phyloP scores from a whole-genome alignment of 1,140 invertebrate genomes.

The Conopomorpha cramerella region DNA sequence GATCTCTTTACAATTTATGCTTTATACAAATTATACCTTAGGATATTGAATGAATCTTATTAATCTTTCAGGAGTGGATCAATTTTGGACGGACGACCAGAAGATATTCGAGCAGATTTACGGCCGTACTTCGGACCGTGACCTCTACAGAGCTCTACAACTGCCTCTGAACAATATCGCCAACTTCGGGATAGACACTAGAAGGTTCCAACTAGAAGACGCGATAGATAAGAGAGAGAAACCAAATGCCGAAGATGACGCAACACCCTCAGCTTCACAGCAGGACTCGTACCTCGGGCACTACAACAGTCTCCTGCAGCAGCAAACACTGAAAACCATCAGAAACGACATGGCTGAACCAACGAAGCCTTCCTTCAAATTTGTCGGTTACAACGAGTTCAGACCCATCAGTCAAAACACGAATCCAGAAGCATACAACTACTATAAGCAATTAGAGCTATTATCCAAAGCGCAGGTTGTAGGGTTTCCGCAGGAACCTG shows the following conservation, averaged over 20 bases:
- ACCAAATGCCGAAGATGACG: conserved; percentile 10
- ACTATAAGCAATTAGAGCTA: conserved; percentile 31
- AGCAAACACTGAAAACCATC: conserved; percentile 6
- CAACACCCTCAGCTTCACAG: conserved; percentile 7
- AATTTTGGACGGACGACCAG: conserved; percentile 42
- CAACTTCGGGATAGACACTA: conserved; percentile 11
- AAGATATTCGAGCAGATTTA: conserved; percentile 40
- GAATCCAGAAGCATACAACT: conserved; percentile 34
- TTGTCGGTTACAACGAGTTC: conserved; percentile 25
- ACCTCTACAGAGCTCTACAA: conserved; percentile 28
- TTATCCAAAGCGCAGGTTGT: conserved; percentile 13
- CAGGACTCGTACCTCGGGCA: conserved; percentile 11
- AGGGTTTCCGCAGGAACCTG: conserved; percentile 10
- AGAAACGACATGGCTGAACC: conserved; percentile 16
- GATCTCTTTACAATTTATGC: too few species aligned
- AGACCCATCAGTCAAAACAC: conserved; percentile 27
- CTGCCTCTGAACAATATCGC: conserved; percentile 22
- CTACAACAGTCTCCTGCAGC: conserved; percentile 15
- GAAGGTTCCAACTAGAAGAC: conserved; percentile 9
- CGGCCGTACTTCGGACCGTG: conserved; percentile 40
- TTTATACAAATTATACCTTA: too few species aligned
- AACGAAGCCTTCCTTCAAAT: conserved; percentile 18
- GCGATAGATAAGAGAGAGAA: conserved; percentile 32
- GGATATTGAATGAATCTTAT: too few species aligned
- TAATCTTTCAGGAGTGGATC: conserved; percentile 25